Evolutionary conservation across 1,140 invertebrate genomes (phyloP).

Genomic region (Bombus fervidus): DNA sequence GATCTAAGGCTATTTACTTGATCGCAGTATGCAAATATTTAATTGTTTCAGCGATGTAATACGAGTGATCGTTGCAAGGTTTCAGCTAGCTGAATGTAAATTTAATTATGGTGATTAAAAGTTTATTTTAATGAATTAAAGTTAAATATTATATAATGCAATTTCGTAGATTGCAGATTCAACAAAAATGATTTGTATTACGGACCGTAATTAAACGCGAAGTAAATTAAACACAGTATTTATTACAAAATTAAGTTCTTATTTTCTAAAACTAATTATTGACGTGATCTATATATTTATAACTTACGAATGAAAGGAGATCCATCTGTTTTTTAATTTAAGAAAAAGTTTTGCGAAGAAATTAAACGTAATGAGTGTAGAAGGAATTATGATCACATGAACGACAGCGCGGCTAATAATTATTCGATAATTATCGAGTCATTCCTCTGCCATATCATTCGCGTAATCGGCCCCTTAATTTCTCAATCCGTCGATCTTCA

Average conservation of each 20-base stretch:
- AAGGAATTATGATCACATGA: not conserved
- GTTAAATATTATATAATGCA: not conserved
- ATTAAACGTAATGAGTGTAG: not conserved
- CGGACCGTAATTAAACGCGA: not conserved
- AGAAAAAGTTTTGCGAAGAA: not conserved
- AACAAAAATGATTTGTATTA: not conserved
- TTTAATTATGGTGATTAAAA: not conserved
- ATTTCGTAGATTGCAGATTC: not conserved
- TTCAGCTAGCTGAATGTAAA: not conserved
- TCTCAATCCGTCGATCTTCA: not conserved
- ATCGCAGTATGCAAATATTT: not conserved
- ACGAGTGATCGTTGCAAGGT: not conserved
- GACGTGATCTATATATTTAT: not conserved
- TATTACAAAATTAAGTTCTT: too few relatives aligned
- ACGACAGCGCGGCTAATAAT: not conserved
- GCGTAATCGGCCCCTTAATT: not conserved
- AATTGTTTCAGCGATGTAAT: not conserved
- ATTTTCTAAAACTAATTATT: too few relatives aligned
- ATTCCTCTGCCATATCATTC: not conserved
- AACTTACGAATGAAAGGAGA: not conserved
- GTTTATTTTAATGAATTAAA: not conserved
- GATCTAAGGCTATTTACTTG: not conserved
- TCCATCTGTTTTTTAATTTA: not conserved
- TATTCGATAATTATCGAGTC: conserved; percentile 2
- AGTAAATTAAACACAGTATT: not conserved